Base-by-base conservation (phyloP, 1,140 invertebrate species). In the Calephelis nemesis region DNA sequence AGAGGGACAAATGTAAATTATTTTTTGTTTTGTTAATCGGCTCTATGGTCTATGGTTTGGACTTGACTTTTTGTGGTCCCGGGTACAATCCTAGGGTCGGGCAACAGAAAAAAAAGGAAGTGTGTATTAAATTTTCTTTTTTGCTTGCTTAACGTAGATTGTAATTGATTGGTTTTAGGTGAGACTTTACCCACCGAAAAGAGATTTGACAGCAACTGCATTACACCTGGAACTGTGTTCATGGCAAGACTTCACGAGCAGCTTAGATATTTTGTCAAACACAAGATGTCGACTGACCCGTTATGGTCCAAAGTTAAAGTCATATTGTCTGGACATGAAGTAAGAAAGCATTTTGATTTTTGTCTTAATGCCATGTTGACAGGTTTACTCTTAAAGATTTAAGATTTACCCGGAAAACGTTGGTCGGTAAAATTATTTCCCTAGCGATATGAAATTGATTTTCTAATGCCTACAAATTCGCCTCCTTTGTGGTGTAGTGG, bases 191-290 rank as follows among this genome's bases (percentile, higher is more conserved):
- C 96, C 0, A 85, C 90, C 10, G 96, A 96, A 71, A 95, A 96
- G 62, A 92, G 96, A 75, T 99, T 99, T 92, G 98, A 99, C 90
- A 98, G 97, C 7, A 99, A 99, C 89, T 98, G 98, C 85, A 99
- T 99, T 67, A 99, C 98, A 5, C 98, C 98, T 6, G 98, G 98
- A 65, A 98, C 97, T 4, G 93, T 94, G 65, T 98, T 98, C 82
- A 98, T 98, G 97, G 94, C 94, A 0, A 94, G 95, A 19, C 89
- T 99, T 8, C 97, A 98, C 75, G 94, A 96, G 66, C 96, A 98
- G 65, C 91, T 99, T 42, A 95, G 96, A 74, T 96, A 96, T 92
- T 99, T 99, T 94, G 93, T 99, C 13, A 94, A 95, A 47, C 93
- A 95, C 39, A 99, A 99, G 92, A 94, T 99, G 39, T 96, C 96